Percentiles rank a stretch among this genome's conserved stretches.
Conservation (phyloP, 2,113 vertebrate species). For the Henicopernis longicauda region DNA sequence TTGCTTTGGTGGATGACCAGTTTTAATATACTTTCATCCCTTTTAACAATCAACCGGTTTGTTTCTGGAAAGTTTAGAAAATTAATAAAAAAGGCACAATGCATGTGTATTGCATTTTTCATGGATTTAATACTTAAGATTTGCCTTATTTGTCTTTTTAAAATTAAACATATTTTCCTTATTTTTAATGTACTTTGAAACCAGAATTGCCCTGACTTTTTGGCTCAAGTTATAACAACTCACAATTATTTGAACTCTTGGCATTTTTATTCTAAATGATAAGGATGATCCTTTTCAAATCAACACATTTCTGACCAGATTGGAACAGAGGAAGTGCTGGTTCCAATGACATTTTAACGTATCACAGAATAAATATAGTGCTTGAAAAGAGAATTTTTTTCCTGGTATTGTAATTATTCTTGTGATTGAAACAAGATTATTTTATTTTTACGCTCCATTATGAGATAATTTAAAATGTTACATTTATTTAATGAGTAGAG, state of each 20-base stretch:
- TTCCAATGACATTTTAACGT: not conserved
- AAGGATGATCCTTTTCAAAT: not conserved
- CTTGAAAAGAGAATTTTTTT: not conserved
- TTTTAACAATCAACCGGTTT: not conserved
- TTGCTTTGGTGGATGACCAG: not conserved
- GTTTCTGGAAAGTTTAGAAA: not conserved
- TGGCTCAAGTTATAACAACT: not conserved
- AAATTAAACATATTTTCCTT: not conserved
- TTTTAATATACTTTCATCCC: not conserved
- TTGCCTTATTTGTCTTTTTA: not conserved
- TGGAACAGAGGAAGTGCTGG: not conserved
- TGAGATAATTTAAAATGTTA: not conserved
- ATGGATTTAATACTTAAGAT: not conserved
- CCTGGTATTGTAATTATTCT: not conserved
- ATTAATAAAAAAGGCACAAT: not conserved
- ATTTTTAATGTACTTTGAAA: not conserved
- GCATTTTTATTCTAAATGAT: not conserved
- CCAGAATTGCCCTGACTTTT: not conserved
- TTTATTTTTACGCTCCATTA: constrained; percentile 2
- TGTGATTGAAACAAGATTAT: not conserved
- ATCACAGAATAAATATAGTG: not conserved
- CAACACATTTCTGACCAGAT: not conserved
- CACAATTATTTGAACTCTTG: not conserved
- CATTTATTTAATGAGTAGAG: not conserved
- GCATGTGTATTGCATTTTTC: not conserved